Base-by-base conservation (phyloP, 2,113 vertebrate genomes). In the Thinocorus orbignyianus region DNA sequence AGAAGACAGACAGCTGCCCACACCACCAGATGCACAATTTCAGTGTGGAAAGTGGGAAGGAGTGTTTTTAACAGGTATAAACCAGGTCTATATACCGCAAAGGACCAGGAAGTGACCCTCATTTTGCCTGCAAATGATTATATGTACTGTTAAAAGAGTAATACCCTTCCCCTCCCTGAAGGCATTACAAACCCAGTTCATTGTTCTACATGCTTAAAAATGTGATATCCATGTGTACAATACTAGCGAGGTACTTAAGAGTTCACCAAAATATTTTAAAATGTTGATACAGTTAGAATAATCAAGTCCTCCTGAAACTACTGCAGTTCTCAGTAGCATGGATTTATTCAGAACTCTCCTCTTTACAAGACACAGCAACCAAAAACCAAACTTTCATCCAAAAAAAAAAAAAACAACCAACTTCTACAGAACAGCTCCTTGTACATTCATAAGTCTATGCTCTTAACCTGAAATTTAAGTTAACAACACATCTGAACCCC, bases 131-230 rank as follows among this genome's bases (percentile, higher is more conserved):
- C 55, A 91, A 94, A 81, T 44, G 1, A 88, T 82, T 87, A 72
- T 49, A 57, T 72, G 62, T 17, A 41, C 6, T 13, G 39, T 80
- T 71, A 16, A 41, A 78, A 87, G 37, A 5, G 15, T 49, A 57
- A 3, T 8, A 6, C 2, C 7, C 3, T 1, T 3, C 1, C 2
- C 2, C 9, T 23, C 7, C 23, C 7, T 4, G 30, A 78, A 68
- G 35, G 2, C 35, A 78, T 33, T 54, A 66, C 15, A 91, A 89
- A 92, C 26, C 14, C 24, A 88, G 4, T 18, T 39, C 26, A 39
- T 8, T 62, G 7, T 62, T 87, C 6, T 15, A 74, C 17, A 4
- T 42, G 11, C 17, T 68, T 81, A 22, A 86, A 84, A 66, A 41
- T 8, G 2, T 31, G 11, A 0, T 55, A 49, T 3, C 24, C 17